A percentile compares a stretch with the other conserved stretches of the same genome.
Conservation (phyloP, 2,113 vertebrate species). For the Apistogramma diplotaenia region DNA sequence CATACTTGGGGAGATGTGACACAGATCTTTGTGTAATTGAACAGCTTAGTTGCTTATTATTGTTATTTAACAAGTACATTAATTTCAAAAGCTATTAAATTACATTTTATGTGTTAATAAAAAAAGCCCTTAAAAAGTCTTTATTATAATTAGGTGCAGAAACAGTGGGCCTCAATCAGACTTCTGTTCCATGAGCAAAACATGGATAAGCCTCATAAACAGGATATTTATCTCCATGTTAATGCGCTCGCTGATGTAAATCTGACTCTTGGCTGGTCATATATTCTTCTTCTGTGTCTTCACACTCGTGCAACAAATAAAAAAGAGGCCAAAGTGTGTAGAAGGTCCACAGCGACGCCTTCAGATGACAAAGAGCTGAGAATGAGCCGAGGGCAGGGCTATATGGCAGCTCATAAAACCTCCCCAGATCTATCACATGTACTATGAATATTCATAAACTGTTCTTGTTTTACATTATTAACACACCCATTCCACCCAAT, state of each 20-base stretch:
- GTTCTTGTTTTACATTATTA: conserved; percentile 62
- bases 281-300: neutral
- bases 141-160: neutral
- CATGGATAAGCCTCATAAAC: neutral
- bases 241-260: neutral
- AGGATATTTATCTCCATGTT: neutral
- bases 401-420: conserved; percentile 30
- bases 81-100: neutral
- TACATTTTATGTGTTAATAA: neutral
- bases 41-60: neutral
- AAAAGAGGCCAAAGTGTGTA: neutral
- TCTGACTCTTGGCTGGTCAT: neutral
- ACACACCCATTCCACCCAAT: conserved; percentile 42
- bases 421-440: conserved; percentile 22
- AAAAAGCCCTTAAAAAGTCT: neutral
- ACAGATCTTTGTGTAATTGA: too few relatives aligned
- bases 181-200: too few relatives aligned
- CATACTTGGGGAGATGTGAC: too few relatives aligned
- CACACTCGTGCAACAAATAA: neutral
- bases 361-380: conserved; percentile 25
- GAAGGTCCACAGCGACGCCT: neutral
- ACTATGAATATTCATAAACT: conserved; percentile 65
- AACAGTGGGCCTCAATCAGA: neutral
- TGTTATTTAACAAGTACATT: neutral
- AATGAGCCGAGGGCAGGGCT: conserved; percentile 23